phyloP scores from a whole-genome alignment of 2,888 invertebrate genomes.

The Drosophila neotestacea region DNA sequence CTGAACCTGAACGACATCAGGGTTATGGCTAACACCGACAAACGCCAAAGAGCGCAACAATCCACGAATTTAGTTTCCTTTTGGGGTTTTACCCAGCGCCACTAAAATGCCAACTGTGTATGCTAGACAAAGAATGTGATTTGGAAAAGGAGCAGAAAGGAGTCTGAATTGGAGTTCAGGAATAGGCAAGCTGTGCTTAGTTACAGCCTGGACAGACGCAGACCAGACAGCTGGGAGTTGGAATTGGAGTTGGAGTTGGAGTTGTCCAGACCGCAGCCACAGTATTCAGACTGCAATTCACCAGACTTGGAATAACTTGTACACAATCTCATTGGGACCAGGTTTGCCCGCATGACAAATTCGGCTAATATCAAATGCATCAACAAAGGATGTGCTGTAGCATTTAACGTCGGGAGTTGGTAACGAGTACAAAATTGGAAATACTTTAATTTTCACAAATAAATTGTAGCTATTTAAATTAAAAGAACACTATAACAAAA shows the following conservation, averaged over 20 bases:
- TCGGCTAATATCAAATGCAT: slow-evolving; percentile 49
- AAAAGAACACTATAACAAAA: too few species aligned
- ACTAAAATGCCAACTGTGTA: slow-evolving; percentile 72
- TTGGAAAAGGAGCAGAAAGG: neutral
- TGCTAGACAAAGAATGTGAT: slow-evolving; percentile 45
- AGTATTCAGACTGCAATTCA: slow-evolving; percentile 42
- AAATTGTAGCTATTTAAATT: neutral
- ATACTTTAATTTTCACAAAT: slow-evolving; percentile 4
- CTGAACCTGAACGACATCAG: slow-evolving; percentile 43
- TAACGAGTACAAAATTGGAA: neutral
- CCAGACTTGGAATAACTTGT: slow-evolving; percentile 50
- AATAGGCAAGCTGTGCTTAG: slow-evolving; percentile 67
- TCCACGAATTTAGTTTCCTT: slow-evolving; percentile 79
- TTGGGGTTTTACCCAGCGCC: slow-evolving; percentile 57
- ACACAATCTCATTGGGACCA: slow-evolving; percentile 51
- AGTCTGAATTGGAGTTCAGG: slow-evolving; percentile 31
- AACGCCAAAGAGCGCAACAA: slow-evolving; percentile 76
- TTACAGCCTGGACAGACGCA: slow-evolving; percentile 35
- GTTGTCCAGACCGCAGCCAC: slow-evolving; percentile 55
- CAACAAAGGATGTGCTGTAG: slow-evolving; percentile 10
- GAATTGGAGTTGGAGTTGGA: slow-evolving; percentile 25
- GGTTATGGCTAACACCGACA: slow-evolving; percentile 56
- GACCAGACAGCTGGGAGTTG: slow-evolving; percentile 26
- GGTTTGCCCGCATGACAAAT: slow-evolving; percentile 50
- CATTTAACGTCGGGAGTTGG: neutral